Base-by-base conservation (phyloP, 2,797 vertebrate genomes). In the Manis pentadactyla region DNA sequence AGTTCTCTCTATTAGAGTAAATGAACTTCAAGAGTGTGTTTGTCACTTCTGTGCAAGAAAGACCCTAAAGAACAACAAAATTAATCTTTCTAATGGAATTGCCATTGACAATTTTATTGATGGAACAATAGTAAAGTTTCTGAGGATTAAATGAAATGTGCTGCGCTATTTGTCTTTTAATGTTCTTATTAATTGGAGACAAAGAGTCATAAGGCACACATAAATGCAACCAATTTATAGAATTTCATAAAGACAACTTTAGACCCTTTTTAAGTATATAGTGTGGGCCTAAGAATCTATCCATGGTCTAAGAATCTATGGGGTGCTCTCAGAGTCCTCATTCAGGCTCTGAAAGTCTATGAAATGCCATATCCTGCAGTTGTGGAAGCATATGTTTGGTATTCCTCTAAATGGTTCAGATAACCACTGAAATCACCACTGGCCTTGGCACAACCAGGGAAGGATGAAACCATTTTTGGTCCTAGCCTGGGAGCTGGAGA, bases 61-160 rank as follows among this genome's bases (percentile, higher is more conserved):
- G n/a, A 87, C 39, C 8, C 71, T 87, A 18, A 87, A 86, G 42
- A 93, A 94, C 8, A 78, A 96, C 27, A 74, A 63, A 83, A 79
- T 79, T 68, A 97, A 91, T 12, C 42, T 93, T 94, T 74, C 61
- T 78, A 93, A 83, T 78, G 29, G 42, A 87, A 75, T 63, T 86
- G 21, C 9, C 61, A 82, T 59, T 13, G 42, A 90, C 12, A 93
- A 69, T 86, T 93, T 93, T 95, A 93, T 93, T 88, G 34, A 21
- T 68, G 94, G n/a, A 87, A 75, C 10, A 94, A 81, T 73, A 66
- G 17, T 57, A 85, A 94, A 23, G 29, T 9, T 87, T 97, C 66
- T 37, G 7, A 49, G 15, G 37, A 75, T 83, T 69, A 93, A 92
- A 83, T 4, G 31, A 87, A 90, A 73, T 59, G 64, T 13, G 17